Conservation (phyloP, 2,888 invertebrate genomes). For the Chaetogeoica ovagalla region DNA sequence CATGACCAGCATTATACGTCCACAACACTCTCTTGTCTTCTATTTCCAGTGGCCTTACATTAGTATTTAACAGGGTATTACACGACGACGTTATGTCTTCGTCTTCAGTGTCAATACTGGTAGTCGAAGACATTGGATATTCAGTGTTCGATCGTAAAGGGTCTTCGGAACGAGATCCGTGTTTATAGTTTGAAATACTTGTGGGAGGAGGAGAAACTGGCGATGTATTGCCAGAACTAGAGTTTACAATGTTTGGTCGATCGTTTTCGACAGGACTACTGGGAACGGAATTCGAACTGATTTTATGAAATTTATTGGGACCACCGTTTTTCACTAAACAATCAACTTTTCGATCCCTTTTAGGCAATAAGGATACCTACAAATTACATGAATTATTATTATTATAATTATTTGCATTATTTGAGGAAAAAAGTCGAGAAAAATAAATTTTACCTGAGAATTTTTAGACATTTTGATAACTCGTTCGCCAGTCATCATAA, state of each 20-base stretch:
- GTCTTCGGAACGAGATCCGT: constrained; percentile 69
- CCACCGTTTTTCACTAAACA: constrained; percentile 44
- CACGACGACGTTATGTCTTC: constrained; percentile 92
- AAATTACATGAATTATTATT: constrained; percentile 10
- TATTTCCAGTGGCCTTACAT: constrained; percentile 61
- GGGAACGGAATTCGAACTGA: constrained; percentile 54
- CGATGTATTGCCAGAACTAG: constrained; percentile 54
- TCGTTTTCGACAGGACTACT: constrained; percentile 54
- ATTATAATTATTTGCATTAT: too few species aligned
- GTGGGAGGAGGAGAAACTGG: constrained; percentile 41
- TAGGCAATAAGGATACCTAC: constrained; percentile 44
- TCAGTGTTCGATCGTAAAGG: constrained; percentile 69
- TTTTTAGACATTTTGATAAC: constrained; percentile 89
- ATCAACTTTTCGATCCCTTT: constrained; percentile 48
- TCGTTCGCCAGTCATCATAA: constrained; percentile 97
- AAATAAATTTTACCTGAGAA: constrained; percentile 64
- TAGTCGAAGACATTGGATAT: constrained; percentile 62
- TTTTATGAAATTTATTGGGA: constrained; percentile 45
- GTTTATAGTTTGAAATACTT: constrained; percentile 44
- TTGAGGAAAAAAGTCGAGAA: constrained; percentile 59
- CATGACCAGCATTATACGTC: constrained; percentile 84
- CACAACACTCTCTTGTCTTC: constrained; percentile 75
- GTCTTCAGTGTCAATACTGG: constrained; percentile 89
- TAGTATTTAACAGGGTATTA: constrained; percentile 83
- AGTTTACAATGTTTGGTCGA: constrained; percentile 46